These are phyloP conservation scores for Aythya baeri DNA, from an alignment of 2,113 vertebrate species.

Conservation along the genomic window DNA sequence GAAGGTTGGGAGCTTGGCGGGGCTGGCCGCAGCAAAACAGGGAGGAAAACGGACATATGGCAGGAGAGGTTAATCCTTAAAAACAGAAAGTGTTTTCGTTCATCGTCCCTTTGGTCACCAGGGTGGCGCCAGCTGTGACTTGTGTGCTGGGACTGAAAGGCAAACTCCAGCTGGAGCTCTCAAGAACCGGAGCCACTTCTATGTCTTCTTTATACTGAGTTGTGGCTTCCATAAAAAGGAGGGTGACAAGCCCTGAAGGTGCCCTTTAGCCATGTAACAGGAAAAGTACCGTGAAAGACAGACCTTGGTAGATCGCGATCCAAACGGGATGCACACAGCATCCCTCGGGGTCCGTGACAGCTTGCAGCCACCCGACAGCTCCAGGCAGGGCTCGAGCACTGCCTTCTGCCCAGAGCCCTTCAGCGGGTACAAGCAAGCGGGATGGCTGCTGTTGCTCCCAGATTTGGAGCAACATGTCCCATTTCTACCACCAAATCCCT, in stretches of 20 bases:
- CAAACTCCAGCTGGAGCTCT: background rate
- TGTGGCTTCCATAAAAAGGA: background rate
- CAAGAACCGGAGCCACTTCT: background rate
- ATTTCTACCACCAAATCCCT: background rate
- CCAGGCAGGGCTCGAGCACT: background rate
- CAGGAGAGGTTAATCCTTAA: background rate
- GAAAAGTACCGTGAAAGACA: background rate
- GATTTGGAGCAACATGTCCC: background rate
- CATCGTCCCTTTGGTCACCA: background rate
- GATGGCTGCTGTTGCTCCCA: background rate
- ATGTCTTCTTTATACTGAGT: background rate
- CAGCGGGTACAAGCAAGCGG: background rate
- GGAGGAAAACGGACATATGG: background rate
- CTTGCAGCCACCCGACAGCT: background rate
- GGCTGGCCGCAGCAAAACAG: background rate
- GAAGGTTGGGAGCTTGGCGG: background rate
- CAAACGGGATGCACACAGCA: background rate
- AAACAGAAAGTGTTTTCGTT: background rate
- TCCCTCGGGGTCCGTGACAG: background rate
- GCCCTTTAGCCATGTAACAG: constrained; percentile 14
- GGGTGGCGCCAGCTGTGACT: constrained; percentile 28
- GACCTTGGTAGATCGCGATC: background rate
- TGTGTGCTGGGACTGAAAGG: background rate
- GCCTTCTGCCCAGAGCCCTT: background rate
- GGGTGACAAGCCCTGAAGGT: constrained; percentile 30